phyloP scores from a whole-genome alignment of 2,888 invertebrate species.

The Sinhomidia bicolor region DNA sequence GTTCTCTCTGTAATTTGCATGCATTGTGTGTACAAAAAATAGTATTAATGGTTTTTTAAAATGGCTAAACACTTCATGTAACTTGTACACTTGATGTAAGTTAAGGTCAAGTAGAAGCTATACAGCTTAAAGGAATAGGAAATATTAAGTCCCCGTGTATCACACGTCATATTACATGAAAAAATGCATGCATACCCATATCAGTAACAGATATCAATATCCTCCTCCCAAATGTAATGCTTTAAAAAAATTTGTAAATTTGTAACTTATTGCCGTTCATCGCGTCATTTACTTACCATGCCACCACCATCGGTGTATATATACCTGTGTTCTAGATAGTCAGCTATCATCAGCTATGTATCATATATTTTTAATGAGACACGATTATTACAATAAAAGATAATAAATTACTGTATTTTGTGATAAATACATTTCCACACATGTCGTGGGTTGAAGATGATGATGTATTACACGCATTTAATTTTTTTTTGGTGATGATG shows the following conservation, averaged over 20 bases:
- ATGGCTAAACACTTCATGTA: neutral
- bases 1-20: no score
- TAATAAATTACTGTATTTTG: neutral
- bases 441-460: slow-evolving; percentile 53
- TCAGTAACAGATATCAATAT: neutral
- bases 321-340: no score
- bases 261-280: neutral
- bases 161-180: neutral
- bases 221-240: neutral
- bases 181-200: neutral
- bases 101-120: slow-evolving; percentile 27
- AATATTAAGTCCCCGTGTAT: neutral
- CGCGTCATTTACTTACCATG: no score
- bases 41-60: neutral
- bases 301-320: neutral
- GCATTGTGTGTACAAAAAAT: neutral
- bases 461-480: slow-evolving; percentile 56
- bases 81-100: slow-evolving; percentile 1
- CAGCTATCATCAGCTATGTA: neutral
- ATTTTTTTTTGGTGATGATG: slow-evolving; percentile 27
- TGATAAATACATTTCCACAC: slow-evolving; percentile 24
- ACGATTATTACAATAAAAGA: slow-evolving; percentile 42
- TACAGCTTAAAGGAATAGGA: neutral
- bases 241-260: neutral
- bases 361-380: slow-evolving; percentile 34